Percentiles rank a stretch among this genome's conserved stretches.
These are phyloP conservation scores for Hippolais icterina DNA, from an alignment of 2,113 vertebrate species.

Conservation along the genomic window DNA sequence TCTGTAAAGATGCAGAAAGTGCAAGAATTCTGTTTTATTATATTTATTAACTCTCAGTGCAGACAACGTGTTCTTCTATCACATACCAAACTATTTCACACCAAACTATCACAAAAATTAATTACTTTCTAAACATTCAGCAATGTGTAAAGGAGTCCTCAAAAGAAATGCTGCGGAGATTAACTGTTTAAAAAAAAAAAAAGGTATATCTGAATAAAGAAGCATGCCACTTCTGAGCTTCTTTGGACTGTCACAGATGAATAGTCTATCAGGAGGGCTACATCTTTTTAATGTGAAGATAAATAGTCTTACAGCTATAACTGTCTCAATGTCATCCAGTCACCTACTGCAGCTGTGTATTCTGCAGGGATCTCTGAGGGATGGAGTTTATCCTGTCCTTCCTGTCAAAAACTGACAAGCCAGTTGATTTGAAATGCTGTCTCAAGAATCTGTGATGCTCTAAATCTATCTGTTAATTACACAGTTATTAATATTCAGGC, in stretches of 20 bases:
- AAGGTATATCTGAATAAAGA: neutral
- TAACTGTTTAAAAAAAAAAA: neutral
- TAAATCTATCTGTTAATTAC: neutral
- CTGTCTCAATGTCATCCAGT: neutral
- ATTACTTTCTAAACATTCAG: neutral
- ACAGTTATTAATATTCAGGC: neutral
- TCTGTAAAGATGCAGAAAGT: neutral
- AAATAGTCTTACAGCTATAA: neutral
- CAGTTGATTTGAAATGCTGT: neutral
- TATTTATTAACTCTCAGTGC: neutral
- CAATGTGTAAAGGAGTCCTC: neutral
- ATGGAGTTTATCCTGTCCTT: neutral
- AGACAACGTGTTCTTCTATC: neutral
- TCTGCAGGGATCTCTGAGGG: neutral
- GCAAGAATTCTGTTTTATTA: too few species aligned
- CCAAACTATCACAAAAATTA: neutral
- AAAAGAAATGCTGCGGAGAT: neutral
- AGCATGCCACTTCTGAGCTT: neutral
- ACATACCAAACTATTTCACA: neutral
- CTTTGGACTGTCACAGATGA: neutral
- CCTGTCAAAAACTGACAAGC: neutral
- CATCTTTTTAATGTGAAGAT: neutral
- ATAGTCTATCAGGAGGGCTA: neutral
- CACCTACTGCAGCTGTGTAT: neutral
- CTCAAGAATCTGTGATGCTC: neutral